Conservation (phyloP, 2,113 vertebrate genomes). For the Manacus vitellinus region DNA sequence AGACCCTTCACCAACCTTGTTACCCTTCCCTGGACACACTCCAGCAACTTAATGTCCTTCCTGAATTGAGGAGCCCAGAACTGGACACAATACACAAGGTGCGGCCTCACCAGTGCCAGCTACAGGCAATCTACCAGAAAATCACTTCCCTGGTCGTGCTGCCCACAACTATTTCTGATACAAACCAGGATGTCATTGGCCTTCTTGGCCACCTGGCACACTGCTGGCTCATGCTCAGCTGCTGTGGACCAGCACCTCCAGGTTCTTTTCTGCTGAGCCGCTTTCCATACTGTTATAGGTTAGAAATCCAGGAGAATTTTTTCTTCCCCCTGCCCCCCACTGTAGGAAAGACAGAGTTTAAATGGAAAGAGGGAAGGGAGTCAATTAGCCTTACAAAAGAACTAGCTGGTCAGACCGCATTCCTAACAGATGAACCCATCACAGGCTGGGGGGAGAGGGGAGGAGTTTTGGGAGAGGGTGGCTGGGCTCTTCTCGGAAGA, state of each 20-base stretch:
- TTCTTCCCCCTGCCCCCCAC: too few species aligned
- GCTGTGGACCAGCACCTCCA: not conserved
- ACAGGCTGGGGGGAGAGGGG: too few species aligned
- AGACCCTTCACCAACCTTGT: rapidly evolving
- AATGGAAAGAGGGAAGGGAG: too few species aligned
- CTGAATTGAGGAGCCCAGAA: not conserved
- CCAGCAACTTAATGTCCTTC: not conserved
- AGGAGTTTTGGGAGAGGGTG: too few species aligned
- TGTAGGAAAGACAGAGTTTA: too few species aligned
- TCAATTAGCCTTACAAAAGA: too few species aligned
- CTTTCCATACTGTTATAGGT: not conserved
- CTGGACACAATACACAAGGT: not conserved
- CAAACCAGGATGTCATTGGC: not conserved
- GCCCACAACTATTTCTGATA: not conserved
- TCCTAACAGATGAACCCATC: too few species aligned
- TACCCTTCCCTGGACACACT: not conserved
- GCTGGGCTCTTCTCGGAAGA: too few species aligned
- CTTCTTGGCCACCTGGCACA: not conserved
- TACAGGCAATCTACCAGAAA: not conserved
- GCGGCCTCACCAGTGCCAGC: not conserved
- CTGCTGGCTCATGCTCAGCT: not conserved
- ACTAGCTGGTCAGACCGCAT: too few species aligned
- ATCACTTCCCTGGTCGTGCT: not conserved
- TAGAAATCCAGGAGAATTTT: too few species aligned
- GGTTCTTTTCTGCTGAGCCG: rapidly evolving